A percentile compares a stretch with the other conserved stretches of the same genome.
phyloP scores from a whole-genome alignment of 2,113 vertebrate genomes.

The human region DNA sequence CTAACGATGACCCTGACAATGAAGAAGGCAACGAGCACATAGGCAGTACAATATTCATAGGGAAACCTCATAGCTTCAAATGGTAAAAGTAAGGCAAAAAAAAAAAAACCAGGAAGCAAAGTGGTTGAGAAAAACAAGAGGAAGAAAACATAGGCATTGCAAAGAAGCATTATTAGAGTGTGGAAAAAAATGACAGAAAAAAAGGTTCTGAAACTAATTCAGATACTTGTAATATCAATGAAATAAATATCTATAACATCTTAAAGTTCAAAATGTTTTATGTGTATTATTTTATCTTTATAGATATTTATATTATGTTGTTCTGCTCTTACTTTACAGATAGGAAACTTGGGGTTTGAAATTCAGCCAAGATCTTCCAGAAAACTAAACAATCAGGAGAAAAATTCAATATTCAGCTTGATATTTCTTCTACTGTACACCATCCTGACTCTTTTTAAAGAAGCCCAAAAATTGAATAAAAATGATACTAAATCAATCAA shows the following conservation, averaged over 20 bases:
- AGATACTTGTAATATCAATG: neutral
- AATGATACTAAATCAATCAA: neutral
- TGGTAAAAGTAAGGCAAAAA: conserved; percentile 5
- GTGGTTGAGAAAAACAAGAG: neutral
- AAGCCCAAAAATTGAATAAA: neutral
- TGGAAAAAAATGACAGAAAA: neutral
- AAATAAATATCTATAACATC: neutral
- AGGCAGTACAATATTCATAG: neutral
- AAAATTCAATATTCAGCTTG: neutral
- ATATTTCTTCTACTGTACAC: neutral
- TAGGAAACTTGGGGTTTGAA: neutral
- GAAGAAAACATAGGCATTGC: neutral
- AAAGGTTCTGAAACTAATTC: neutral
- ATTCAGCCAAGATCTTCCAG: neutral
- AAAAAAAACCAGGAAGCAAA: neutral
- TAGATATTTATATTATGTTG: neutral
- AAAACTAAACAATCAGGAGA: neutral
- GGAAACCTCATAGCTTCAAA: neutral
- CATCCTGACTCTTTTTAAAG: neutral
- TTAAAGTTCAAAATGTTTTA: conserved; percentile 16
- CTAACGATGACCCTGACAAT: neutral
- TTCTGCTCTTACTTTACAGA: neutral
- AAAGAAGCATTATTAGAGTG: neutral
- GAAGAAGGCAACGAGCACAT: neutral
- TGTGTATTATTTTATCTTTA: neutral